These are phyloP conservation scores for Coregonus suidteri DNA, from an alignment of 2,797 vertebrate species.

Conservation along the genomic window DNA sequence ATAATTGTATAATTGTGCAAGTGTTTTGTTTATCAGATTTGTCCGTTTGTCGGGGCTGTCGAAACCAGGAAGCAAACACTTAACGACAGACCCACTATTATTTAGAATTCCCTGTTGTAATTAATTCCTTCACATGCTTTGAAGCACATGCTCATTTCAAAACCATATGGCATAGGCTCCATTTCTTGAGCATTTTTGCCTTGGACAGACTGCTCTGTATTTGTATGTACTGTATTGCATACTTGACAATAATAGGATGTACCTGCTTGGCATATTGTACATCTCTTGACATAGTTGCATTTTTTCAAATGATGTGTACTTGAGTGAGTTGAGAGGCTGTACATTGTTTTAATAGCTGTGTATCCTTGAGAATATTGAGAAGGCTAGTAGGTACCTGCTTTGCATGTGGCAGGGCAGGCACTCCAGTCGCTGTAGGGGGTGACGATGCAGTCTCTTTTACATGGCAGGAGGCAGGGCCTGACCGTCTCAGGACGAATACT, in stretches of 20 bases:
- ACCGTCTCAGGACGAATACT: conserved; percentile 93
- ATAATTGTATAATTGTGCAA: not conserved
- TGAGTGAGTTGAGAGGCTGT: not conserved
- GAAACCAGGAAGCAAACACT: not conserved
- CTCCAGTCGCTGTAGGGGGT: conserved; percentile 96
- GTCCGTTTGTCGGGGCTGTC: not conserved
- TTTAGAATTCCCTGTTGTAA: not conserved
- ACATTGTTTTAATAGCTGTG: not conserved
- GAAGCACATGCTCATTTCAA: not conserved
- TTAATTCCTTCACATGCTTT: not conserved
- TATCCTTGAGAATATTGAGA: not conserved
- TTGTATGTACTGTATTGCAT: not conserved
- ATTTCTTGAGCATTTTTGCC: not conserved
- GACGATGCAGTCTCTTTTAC: conserved; percentile 90
- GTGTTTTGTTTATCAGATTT: not conserved
- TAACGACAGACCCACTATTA: not conserved
- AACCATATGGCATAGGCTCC: not conserved
- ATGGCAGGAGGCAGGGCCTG: conserved; percentile 91
- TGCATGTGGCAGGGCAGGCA: conserved; percentile 73
- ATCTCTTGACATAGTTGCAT: not conserved
- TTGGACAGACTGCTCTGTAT: not conserved
- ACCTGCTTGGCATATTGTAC: conserved; percentile 74
- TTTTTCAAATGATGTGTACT: not conserved
- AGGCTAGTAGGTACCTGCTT: conserved; percentile 77
- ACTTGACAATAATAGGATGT: conserved; percentile 28